A percentile compares a stretch with the other conserved stretches of the same genome.
Conservation (phyloP, 2,888 invertebrate species). For the Boloria euphrosyne region DNA sequence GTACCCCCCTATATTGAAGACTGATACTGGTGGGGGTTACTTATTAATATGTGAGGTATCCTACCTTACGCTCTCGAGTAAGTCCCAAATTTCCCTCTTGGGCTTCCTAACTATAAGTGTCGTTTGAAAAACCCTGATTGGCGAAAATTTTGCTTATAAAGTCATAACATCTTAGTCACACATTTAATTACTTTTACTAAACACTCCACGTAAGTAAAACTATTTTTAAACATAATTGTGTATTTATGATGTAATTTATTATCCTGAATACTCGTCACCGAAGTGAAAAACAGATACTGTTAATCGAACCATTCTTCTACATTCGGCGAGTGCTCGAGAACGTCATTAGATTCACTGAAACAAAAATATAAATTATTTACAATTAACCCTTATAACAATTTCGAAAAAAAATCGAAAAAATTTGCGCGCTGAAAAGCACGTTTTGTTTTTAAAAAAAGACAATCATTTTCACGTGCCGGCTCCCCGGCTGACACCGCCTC, state of each 20-base stretch:
- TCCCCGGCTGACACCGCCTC: too few relatives aligned
- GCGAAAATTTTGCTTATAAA: slow-evolving; percentile 20
- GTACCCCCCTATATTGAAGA: too few relatives aligned
- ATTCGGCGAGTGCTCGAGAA: slow-evolving; percentile 91
- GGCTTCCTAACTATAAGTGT: too few relatives aligned
- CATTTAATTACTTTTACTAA: slow-evolving; percentile 9
- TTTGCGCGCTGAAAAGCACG: too few relatives aligned
- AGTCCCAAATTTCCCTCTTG: too few relatives aligned
- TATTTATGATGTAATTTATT: slow-evolving; percentile 18
- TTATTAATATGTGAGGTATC: too few relatives aligned
- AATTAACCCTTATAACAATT: too few relatives aligned
- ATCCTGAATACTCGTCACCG: slow-evolving; percentile 31
- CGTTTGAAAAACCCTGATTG: slow-evolving; percentile 14
- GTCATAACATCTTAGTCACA: neutral
- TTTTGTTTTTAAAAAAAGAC: too few relatives aligned
- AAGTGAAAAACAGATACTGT: slow-evolving; percentile 37
- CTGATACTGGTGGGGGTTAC: too few relatives aligned
- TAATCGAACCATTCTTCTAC: slow-evolving; percentile 90
- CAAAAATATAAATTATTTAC: slow-evolving; percentile 42
- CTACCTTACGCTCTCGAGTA: too few relatives aligned
- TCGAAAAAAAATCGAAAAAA: too few relatives aligned
- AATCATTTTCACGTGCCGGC: too few relatives aligned
- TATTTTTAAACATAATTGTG: slow-evolving; percentile 14
- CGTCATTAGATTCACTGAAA: slow-evolving; percentile 91
- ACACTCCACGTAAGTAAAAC: slow-evolving; percentile 19